A percentile compares a stretch with the other conserved stretches of the same genome.
Conservation (phyloP, 2,797 vertebrate genomes). For the Caiman crocodilus region DNA sequence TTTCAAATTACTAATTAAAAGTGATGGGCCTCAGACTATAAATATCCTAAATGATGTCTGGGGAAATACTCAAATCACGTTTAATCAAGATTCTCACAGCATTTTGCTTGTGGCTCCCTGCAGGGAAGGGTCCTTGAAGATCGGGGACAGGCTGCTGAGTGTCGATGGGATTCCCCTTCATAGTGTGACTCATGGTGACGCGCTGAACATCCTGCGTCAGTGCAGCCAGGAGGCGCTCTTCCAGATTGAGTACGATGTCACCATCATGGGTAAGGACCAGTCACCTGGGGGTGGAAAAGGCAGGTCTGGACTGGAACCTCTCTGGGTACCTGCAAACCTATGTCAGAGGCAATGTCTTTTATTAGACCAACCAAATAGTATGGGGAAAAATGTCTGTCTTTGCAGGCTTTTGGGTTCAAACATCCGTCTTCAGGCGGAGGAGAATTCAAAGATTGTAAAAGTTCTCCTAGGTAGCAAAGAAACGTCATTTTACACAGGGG, state of each 20-base stretch:
- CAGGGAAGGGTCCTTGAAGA: conserved; percentile 94
- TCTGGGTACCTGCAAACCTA: neutral
- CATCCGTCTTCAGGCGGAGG: no score
- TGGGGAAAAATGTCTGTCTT: neutral
- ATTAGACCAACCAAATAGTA: neutral
- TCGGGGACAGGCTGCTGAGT: conserved; percentile 91
- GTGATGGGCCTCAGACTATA: conserved; percentile 23
- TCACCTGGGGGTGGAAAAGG: neutral
- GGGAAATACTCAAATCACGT: neutral
- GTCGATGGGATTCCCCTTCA: conserved; percentile 93
- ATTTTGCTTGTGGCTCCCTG: neutral
- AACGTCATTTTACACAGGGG: no score
- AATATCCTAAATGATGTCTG: conserved; percentile 21
- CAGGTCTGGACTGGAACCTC: neutral
- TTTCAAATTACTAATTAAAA: conserved; percentile 1
- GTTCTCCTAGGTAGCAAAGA: no score
- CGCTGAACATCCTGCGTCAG: conserved; percentile 89
- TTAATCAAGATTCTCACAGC: neutral
- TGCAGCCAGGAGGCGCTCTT: conserved; percentile 94
- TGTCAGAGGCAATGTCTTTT: neutral
- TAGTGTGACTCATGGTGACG: conserved; percentile 87
- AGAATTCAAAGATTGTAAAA: no score
- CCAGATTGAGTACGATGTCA: conserved; percentile 95
- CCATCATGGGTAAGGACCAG: conserved; percentile 89
- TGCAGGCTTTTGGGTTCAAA: no score